These are phyloP conservation scores for Pristiophorus japonicus DNA, from an alignment of 2,113 vertebrate genomes.

Conservation along the genomic window DNA sequence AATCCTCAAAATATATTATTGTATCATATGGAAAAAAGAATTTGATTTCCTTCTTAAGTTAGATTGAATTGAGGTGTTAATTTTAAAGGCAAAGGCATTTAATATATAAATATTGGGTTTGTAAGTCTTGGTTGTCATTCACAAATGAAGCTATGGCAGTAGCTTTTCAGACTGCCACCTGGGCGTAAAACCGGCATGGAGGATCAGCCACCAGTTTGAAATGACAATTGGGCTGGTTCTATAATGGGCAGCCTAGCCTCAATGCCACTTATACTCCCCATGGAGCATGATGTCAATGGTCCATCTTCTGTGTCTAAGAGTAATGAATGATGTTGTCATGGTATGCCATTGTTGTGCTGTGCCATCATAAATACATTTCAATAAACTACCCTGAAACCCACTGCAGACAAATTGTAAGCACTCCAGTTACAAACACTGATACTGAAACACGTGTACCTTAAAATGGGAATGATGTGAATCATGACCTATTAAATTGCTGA, in stretches of 20 bases:
- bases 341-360: not conserved
- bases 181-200: not conserved
- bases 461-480: not conserved
- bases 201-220: not conserved
- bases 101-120: not conserved
- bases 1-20: not conserved
- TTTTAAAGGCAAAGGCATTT: not conserved
- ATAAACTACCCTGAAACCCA: not conserved
- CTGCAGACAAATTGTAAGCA: not conserved
- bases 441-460: not conserved
- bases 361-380: not conserved
- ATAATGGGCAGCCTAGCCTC: not conserved
- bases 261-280: not conserved
- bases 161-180: not conserved
- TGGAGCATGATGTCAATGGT: not conserved
- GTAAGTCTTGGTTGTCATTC: not conserved
- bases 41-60: not conserved
- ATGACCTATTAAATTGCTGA: not conserved
- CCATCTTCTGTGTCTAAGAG: not conserved
- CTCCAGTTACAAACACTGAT: not conserved
- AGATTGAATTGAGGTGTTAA: not conserved
- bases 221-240: not conserved
- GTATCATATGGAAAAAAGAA: not conserved
- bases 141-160: not conserved
- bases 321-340: not conserved